Evolutionary conservation across 2,797 vertebrate species (phyloP).

Genomic region (Silurus lanzhouensis): DNA sequence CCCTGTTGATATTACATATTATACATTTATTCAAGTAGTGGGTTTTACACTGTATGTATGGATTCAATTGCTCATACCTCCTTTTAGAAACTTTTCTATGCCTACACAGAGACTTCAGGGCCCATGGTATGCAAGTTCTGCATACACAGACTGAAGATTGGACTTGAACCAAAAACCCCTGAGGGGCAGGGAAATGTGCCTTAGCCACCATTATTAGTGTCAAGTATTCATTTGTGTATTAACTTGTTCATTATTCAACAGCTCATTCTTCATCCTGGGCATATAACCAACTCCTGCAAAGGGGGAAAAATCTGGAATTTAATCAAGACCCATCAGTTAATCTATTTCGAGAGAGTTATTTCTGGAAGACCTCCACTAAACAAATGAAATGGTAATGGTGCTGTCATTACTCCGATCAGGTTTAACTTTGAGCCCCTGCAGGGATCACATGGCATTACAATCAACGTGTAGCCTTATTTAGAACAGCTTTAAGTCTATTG

Average conservation of each 20-base stretch:
- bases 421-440: not conserved
- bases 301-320: slow-evolving; percentile 48
- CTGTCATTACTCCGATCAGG: not conserved
- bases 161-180: too few species aligned
- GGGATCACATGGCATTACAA: slow-evolving; percentile 26
- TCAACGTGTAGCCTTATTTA: slow-evolving; percentile 1
- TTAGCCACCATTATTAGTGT: too few species aligned
- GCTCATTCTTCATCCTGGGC: slow-evolving; percentile 30
- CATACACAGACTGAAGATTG: too few species aligned
- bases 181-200: too few species aligned
- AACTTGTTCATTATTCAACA: slow-evolving; percentile 38
- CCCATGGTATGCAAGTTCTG: too few species aligned
- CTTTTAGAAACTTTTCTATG: too few species aligned
- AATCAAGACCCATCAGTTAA: slow-evolving; percentile 52
- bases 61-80: too few species aligned
- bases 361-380: slow-evolving; percentile 6
- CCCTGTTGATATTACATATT: too few species aligned
- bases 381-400: not conserved
- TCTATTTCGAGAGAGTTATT: slow-evolving; percentile 32
- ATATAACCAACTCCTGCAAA: slow-evolving; percentile 41
- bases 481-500: slow-evolving; percentile 16
- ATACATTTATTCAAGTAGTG: too few species aligned
- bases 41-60: too few species aligned
- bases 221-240: not conserved
- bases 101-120: too few species aligned